A percentile compares a stretch with the other conserved stretches of the same genome.
Evolutionary conservation across 2,797 vertebrate genomes (phyloP).

Genomic region (Rhadinocentrus ornatus): DNA sequence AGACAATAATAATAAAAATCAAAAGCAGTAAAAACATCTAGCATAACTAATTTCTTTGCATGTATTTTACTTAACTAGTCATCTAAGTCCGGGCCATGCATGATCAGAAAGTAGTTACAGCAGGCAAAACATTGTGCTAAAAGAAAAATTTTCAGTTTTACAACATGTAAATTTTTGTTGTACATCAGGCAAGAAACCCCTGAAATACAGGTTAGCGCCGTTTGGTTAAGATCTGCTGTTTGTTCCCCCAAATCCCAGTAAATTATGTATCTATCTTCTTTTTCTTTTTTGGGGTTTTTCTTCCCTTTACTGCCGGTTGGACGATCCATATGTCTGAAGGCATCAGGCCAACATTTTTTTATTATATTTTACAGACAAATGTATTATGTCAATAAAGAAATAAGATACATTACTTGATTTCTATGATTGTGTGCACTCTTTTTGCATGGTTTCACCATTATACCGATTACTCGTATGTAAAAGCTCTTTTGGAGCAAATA

Average conservation of each 20-base stretch:
- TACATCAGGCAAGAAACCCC: neutral
- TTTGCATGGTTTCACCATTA: neutral
- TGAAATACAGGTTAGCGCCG: neutral
- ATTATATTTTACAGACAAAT: slow-evolving; percentile 7
- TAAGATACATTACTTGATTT: neutral
- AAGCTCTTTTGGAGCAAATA: neutral
- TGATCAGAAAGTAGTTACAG: neutral
- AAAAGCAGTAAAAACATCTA: too few species aligned
- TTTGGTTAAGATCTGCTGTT: neutral
- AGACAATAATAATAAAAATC: too few species aligned
- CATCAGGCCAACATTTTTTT: too few species aligned
- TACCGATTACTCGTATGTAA: neutral
- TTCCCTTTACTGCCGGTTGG: neutral
- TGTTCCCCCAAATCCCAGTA: neutral
- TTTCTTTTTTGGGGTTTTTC: too few species aligned
- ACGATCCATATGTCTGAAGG: neutral
- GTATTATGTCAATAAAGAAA: neutral
- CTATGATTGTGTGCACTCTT: too few species aligned
- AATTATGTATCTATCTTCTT: neutral
- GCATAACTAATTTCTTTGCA: too few species aligned
- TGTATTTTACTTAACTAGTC: too few species aligned
- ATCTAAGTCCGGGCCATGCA: too few species aligned
- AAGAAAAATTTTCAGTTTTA: neutral
- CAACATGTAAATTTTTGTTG: neutral
- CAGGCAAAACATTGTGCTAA: neutral